Evolutionary conservation across 2,797 vertebrate genomes (phyloP), one percentile per base, ranked within the genome.

Genomic region (Muscicapa comitata): DNA sequence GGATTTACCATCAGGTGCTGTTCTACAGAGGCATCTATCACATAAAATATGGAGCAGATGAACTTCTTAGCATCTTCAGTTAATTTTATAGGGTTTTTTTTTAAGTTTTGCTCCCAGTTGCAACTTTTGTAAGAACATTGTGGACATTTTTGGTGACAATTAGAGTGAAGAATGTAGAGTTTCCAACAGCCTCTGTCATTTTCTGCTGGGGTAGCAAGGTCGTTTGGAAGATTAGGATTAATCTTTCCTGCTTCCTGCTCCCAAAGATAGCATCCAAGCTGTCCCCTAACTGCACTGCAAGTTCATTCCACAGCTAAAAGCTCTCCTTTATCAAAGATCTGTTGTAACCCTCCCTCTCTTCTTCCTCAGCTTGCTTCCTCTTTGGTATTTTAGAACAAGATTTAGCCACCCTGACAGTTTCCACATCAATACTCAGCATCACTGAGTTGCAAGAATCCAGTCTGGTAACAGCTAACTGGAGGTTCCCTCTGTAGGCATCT

Each of bases 181-280:
- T 85, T 85, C 63, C 61, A 80, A 16, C 43, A 73, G 29, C 0
- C 0, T 35, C 50, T 83, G 17, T 88, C 11, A 54, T 71, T 61
- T 87, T 96, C 75, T 93, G 59, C 81, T 85, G 65, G 42, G n/a
- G 24, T 57, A 79, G 73, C 43, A 43, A 85, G 68, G 59, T 35
- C 77, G 61, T 91, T 85, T 61, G 45, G 71, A 91, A 92, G 63
- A 91, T 80, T 83, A 88, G 57, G 58, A 88, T 88, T 95, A 86
- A 95, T 95, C 65, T 83, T 87, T 18, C 8, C 40, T 77, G 48
- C 51, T 88, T 96, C 79, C 94, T 94, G n/a, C 50, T 95, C 53
- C 84, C 91, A 83, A 87, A 95, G 68, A 89, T 87, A 96, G 68
- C 57, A 85, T 31, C 42, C 86, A 63, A 67, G 51, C 79, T 86